Percentiles rank a stretch among this genome's conserved stretches.
These are phyloP conservation scores for Thera obeliscata DNA, from an alignment of 2,888 invertebrate genomes.

Conservation along the genomic window DNA sequence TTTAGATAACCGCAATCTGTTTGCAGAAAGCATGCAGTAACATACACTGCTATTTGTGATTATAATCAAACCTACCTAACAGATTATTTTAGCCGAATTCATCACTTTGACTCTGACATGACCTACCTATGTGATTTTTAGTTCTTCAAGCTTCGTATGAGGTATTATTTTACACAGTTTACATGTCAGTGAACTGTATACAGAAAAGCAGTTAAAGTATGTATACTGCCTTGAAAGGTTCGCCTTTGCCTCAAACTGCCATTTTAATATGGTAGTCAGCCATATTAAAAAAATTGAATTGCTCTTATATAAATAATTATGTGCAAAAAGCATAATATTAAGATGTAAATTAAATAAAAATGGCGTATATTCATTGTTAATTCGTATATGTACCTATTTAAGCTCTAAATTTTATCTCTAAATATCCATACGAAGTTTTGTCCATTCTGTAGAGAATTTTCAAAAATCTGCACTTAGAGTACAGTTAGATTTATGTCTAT, in stretches of 20 bases:
- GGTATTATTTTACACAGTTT: neutral
- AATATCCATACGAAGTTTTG: slow-evolving; percentile 7
- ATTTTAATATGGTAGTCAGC: neutral
- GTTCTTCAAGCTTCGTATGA: slow-evolving; percentile 7
- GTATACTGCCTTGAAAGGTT: neutral
- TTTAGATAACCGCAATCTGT: too few species aligned
- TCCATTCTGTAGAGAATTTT: slow-evolving; percentile 9
- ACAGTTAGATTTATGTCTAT: neutral
- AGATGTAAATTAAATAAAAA: neutral
- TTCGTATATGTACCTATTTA: neutral
- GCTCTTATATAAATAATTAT: neutral
- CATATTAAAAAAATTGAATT: neutral
- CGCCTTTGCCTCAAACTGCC: neutral
- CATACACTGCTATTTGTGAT: too few species aligned
- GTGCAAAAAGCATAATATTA: neutral
- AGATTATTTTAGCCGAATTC: neutral
- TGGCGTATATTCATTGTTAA: neutral
- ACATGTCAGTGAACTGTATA: neutral
- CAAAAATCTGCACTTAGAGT: slow-evolving; percentile 6
- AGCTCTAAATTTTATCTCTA: too few species aligned
- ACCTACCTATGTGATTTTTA: neutral
- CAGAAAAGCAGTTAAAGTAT: neutral
- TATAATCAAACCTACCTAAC: too few species aligned
- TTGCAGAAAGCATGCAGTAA: too few species aligned
- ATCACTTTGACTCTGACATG: slow-evolving; percentile 6